Percentiles rank a stretch among this genome's conserved stretches.
These are phyloP conservation scores for Nemotelus nigrinus DNA, from an alignment of 2,888 invertebrate species.

Conservation along the genomic window DNA sequence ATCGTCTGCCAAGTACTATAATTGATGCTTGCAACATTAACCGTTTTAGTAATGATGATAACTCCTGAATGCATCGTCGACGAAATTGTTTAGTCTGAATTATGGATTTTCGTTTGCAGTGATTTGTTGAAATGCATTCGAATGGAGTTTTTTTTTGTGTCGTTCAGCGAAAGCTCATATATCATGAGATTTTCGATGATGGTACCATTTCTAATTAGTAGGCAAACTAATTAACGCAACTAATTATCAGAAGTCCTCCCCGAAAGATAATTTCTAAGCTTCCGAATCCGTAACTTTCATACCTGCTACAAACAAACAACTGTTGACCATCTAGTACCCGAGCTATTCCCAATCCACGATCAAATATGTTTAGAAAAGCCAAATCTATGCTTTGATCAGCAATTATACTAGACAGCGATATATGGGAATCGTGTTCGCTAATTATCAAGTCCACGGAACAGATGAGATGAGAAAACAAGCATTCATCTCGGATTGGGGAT, in stretches of 20 bases:
- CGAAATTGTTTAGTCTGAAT: conserved; percentile 5
- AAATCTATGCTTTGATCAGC: neutral
- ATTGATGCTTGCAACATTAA: conserved; percentile 41
- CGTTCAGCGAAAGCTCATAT: no score
- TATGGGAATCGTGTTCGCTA: conserved; percentile 35
- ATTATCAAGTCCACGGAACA: conserved; percentile 20
- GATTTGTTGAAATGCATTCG: neutral
- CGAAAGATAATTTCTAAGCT: neutral
- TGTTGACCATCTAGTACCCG: no score
- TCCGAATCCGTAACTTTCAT: neutral
- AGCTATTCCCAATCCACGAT: neutral
- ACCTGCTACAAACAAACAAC: neutral
- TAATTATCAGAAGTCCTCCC: neutral
- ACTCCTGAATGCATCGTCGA: conserved; percentile 42
- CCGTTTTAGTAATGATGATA: conserved; percentile 44
- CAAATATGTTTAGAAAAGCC: neutral
- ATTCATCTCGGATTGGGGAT: no score
- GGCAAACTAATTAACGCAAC: no score
- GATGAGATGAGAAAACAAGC: conserved; percentile 8
- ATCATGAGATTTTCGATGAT: no score
- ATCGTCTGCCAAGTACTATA: conserved; percentile 46
- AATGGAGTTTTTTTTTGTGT: no score
- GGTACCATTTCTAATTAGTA: no score
- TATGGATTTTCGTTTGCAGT: conserved; percentile 19
- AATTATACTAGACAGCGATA: conserved; percentile 22